phyloP scores from a whole-genome alignment of 2,113 vertebrate genomes.

The Odontesthes bonariensis region DNA sequence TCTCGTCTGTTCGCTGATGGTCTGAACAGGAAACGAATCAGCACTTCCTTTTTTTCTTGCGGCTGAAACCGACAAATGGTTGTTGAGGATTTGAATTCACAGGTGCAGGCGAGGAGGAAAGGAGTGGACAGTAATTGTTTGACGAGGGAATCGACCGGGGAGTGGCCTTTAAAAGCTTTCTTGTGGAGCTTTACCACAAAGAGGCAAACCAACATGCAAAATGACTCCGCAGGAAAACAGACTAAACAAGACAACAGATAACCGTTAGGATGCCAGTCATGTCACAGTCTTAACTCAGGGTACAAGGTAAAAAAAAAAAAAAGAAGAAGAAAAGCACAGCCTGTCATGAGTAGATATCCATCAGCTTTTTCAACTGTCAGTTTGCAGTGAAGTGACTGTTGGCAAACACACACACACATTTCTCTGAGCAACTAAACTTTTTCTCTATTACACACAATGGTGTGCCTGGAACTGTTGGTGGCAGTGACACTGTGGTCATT shows the following conservation, averaged over 20 bases:
- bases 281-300: background rate
- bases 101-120: constrained; percentile 27
- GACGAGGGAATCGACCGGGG: constrained; percentile 12
- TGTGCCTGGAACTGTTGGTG: constrained; percentile 72
- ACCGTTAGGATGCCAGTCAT: background rate
- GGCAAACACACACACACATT: constrained; percentile 32
- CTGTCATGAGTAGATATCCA: constrained; percentile 5
- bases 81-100: constrained; percentile 22
- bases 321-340: background rate
- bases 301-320: background rate
- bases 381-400: constrained; percentile 58
- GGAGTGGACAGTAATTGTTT: background rate
- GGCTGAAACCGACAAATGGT: constrained; percentile 8
- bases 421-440: constrained; percentile 45
- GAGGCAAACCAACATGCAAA: background rate
- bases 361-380: constrained; percentile 50
- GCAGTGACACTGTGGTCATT: constrained; percentile 73
- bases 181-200: background rate
- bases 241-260: background rate
- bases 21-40: constrained; percentile 60
- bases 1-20: constrained; percentile 10
- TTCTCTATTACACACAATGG: constrained; percentile 60
- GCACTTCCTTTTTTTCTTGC: constrained; percentile 37
- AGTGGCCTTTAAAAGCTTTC: constrained; percentile 9
- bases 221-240: constrained; percentile 13